Base-by-base conservation (phyloP, 2,797 vertebrate genomes). In the Pseudotriccus pelzelni region DNA sequence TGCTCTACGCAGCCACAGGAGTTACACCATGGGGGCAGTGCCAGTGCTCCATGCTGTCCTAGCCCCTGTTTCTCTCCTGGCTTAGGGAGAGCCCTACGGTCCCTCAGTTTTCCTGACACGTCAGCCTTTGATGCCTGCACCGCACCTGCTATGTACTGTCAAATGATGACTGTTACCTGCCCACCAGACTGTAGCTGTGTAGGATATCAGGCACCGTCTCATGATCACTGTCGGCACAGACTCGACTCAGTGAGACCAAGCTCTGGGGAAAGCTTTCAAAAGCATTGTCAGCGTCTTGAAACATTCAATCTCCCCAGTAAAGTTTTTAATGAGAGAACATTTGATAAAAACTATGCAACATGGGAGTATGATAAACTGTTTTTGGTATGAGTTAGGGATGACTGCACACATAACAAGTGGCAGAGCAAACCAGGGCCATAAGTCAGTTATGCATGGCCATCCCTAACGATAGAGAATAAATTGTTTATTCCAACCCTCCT, bases 401-500 rank as follows among this genome's bases (percentile, higher is more conserved):
- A 92, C 68, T 80, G 68, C 85, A 89, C 88, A 89, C 0, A 55
- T 95, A 95, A 80, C 68, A 97, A 96, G 88, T 70, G 62, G 37
- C 63, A 75, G 62, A 93, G 91, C 82, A 92, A 94, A 92, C 46
- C 87, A 84, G 79, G 95, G 77, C 76, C 81, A 59, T 93, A 90
- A 93, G 62, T 89, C 74, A 88, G 85, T 93, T 93, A 92, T 68
- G 72, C 80, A 87, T 87, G 85, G 70, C 74, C 87, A 95, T 94
- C 55, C 92, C 84, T 96, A 84, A 91, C 85, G 30, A 94, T 43
- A 59, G 60, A 94, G 91, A 96, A 94, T 84, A 87, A 78, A 96
- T 92, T 95, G 96, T 96, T 97, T 96, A 94, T 93, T 96, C 77
- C 86, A 90, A 43, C 56, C 68, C 69, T 93, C 94, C 72, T 85